A percentile compares a stretch with the other conserved stretches of the same genome.
Evolutionary conservation across 2,888 invertebrate species (phyloP).

Genomic region (Hyppa rectilinea): DNA sequence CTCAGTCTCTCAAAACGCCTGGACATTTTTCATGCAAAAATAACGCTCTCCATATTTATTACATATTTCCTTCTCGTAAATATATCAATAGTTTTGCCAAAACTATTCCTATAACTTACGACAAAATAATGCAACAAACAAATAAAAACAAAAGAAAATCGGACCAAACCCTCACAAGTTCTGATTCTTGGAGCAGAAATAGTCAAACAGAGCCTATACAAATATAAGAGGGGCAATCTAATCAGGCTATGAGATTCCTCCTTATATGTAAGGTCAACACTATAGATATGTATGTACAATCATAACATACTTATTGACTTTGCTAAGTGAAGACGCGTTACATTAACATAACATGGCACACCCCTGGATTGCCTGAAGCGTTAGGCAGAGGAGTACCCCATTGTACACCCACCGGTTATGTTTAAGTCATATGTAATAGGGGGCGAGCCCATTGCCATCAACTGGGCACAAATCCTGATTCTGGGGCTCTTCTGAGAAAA

Average conservation of each 20-base stretch:
- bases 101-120: neutral
- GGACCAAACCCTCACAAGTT: constrained; percentile 19
- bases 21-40: neutral
- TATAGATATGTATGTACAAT: constrained; percentile 19
- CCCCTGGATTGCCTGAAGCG: too few relatives aligned
- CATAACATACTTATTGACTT: constrained; percentile 22
- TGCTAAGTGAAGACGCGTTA: neutral
- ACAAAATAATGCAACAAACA: neutral
- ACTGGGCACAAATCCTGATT: neutral
- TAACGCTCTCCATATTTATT: neutral
- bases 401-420: neutral
- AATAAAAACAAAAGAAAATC: constrained; percentile 18
- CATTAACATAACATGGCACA: neutral
- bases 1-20: too few relatives aligned
- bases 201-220: constrained; percentile 52
- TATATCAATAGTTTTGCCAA: neutral
- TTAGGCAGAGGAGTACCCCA: neutral
- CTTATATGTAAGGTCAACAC: constrained; percentile 49
- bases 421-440: neutral
- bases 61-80: too few relatives aligned
- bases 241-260: constrained; percentile 53
- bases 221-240: constrained; percentile 54
- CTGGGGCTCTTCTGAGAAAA: neutral
- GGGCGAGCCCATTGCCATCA: neutral
- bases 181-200: constrained; percentile 39